These are phyloP conservation scores for Rhyzopertha dominica DNA, from an alignment of 1,140 invertebrate genomes.

Conservation along the genomic window DNA sequence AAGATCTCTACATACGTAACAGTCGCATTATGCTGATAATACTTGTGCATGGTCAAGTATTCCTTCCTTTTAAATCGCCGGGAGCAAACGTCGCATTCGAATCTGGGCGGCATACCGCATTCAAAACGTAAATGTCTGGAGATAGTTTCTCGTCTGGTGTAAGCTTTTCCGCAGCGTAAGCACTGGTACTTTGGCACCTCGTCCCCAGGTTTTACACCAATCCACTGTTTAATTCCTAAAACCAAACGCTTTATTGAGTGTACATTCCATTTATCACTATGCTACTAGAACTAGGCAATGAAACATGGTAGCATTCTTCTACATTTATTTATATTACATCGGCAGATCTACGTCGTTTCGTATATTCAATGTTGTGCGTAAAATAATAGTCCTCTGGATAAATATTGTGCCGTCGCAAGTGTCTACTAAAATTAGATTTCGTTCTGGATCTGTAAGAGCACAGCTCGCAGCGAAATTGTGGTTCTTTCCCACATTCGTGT, in stretches of 20 bases:
- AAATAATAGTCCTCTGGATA: neutral
- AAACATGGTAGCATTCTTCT: too few species aligned
- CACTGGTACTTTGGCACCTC: constrained; percentile 34
- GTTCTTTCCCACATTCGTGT: constrained; percentile 50
- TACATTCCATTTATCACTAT: too few species aligned
- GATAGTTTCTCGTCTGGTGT: constrained; percentile 45
- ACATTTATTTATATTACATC: too few species aligned
- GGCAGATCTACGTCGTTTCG: too few species aligned
- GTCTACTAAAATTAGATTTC: neutral
- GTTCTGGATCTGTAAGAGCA: constrained; percentile 2
- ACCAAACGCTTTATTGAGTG: too few species aligned
- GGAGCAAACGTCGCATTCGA: constrained; percentile 50
- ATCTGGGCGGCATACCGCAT: constrained; percentile 51
- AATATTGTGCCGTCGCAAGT: constrained; percentile 7
- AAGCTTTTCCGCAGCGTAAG: constrained; percentile 13
- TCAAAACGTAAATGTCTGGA: constrained; percentile 47
- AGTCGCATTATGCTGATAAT: too few species aligned
- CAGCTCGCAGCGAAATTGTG: constrained; percentile 37
- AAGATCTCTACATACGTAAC: too few species aligned
- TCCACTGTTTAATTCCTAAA: too few species aligned
- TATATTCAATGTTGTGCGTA: too few species aligned
- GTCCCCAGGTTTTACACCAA: too few species aligned
- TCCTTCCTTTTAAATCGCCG: constrained; percentile 51
- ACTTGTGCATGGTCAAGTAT: constrained; percentile 45
- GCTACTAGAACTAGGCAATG: too few species aligned